Evolutionary conservation across 2,797 vertebrate species (phyloP).

Genomic region (Epinephelus malabaricus): DNA sequence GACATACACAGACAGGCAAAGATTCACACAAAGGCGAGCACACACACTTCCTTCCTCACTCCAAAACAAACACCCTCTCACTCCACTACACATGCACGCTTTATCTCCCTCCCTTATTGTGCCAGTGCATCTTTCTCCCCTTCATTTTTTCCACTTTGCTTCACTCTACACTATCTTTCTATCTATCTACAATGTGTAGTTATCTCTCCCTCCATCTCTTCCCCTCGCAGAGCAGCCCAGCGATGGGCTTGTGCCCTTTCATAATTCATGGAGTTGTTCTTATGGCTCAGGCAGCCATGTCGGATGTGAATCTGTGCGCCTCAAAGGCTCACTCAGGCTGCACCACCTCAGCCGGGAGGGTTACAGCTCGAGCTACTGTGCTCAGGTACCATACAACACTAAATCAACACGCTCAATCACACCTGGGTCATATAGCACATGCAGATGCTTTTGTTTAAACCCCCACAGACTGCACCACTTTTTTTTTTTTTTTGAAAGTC

Average conservation of each 20-base stretch:
- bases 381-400: constrained; percentile 59
- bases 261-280: constrained; percentile 85
- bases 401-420: constrained; percentile 56
- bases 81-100: constrained; percentile 63
- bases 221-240: constrained; percentile 53
- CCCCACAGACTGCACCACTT: background rate
- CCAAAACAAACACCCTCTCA: constrained; percentile 70
- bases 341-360: constrained; percentile 53
- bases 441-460: constrained; percentile 44
- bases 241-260: constrained; percentile 70
- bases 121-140: constrained; percentile 42
- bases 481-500: constrained; percentile 16
- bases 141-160: constrained; percentile 55
- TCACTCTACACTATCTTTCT: constrained; percentile 63
- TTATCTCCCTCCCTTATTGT: constrained; percentile 49
- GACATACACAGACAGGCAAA: constrained; percentile 31
- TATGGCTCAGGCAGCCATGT: constrained; percentile 76
- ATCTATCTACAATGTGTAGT: constrained; percentile 58
- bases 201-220: constrained; percentile 57
- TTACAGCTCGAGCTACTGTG: constrained; percentile 38
- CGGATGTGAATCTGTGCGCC: constrained; percentile 74
- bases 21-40: constrained; percentile 33
- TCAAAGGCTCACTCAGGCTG: constrained; percentile 71
- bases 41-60: constrained; percentile 39
- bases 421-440: constrained; percentile 44